Evolutionary conservation across 1,140 invertebrate species (phyloP), one percentile per base, ranked within the genome.

Genomic region (Tetraneura akinire): DNA sequence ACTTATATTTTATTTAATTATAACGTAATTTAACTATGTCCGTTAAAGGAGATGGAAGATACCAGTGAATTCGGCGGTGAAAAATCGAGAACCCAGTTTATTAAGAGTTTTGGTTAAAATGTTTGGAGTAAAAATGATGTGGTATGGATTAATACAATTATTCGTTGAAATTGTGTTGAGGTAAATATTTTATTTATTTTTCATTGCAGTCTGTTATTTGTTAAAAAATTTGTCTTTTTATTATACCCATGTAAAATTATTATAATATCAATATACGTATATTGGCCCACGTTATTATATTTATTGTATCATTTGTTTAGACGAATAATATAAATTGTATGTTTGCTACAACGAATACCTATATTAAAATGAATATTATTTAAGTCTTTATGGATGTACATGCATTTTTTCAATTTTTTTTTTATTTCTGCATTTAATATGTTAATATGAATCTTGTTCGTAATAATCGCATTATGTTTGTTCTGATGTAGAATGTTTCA

Each of bases 61-160:
- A 83, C 47, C 81, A 82, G 70, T 85, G 83, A 83, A 84, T 83
- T 81, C 82, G 53, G 66, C 84, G 83, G 76, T 83, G 83, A 16
- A 84, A 82, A 82, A 85, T 3, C 81, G 80, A 62, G 78, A 86
- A 74, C 89, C 90, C 3, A 90, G 88, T 82, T 84, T 91, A 32
- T 60, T 88, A 11, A 85, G 86, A 81, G 88, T 88, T 42, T 84
- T 91, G 23, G 81, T 86, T 8, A 87, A 84, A 82, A 87, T 87
- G 29, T 91, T 90, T 83, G 89, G 89, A 9, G 78, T 81, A 13
- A 83, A 85, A 29, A 85, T 89, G 45, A 80, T 89, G 47, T 81
- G 88, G 1, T 86, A 88, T 70, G 90, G 89, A 11, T n/a, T 89
- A 32, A 53, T 87, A 9, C 84, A 88, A 71, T 87, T 87, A 3